phyloP scores from a whole-genome alignment of 1,140 invertebrate species.

The Pseudomyrmex pallidus region DNA sequence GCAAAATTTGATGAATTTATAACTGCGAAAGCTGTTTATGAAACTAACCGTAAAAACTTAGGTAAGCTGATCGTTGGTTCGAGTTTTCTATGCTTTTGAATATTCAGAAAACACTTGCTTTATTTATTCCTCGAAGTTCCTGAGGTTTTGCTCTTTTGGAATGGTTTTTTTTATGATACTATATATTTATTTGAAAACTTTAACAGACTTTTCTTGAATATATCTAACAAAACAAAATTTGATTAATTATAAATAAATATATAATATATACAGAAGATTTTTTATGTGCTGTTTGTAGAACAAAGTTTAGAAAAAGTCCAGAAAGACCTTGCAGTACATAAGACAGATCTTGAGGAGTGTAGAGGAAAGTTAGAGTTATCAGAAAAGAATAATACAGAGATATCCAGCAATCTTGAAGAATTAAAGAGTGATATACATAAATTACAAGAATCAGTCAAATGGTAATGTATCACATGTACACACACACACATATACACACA shows the following conservation, averaged over 20 bases:
- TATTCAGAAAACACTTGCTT: neutral
- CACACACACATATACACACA: neutral
- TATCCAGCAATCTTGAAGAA: conserved; percentile 87
- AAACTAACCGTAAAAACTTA: conserved; percentile 87
- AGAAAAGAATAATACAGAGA: conserved; percentile 87
- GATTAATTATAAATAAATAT: neutral
- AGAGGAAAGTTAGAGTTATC: conserved; percentile 87
- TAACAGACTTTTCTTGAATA: neutral
- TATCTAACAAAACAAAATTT: neutral
- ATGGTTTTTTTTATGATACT: neutral
- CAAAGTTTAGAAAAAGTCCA: conserved; percentile 87
- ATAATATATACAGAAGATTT: neutral
- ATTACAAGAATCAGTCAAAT: conserved; percentile 86
- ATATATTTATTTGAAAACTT: neutral
- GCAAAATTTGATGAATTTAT: conserved; percentile 89
- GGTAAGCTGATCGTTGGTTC: conserved; percentile 80
- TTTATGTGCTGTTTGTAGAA: conserved; percentile 83
- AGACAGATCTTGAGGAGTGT: conserved; percentile 88
- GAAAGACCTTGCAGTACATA: conserved; percentile 86
- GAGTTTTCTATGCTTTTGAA: conserved; percentile 11
- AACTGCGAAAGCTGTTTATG: conserved; percentile 89
- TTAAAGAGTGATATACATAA: conserved; percentile 87
- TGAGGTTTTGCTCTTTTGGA: neutral
- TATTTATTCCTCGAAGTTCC: neutral
- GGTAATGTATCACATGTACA: conserved; percentile 69